Evolutionary conservation across 1,140 invertebrate species (phyloP).

Genomic region (Bombyx mori): DNA sequence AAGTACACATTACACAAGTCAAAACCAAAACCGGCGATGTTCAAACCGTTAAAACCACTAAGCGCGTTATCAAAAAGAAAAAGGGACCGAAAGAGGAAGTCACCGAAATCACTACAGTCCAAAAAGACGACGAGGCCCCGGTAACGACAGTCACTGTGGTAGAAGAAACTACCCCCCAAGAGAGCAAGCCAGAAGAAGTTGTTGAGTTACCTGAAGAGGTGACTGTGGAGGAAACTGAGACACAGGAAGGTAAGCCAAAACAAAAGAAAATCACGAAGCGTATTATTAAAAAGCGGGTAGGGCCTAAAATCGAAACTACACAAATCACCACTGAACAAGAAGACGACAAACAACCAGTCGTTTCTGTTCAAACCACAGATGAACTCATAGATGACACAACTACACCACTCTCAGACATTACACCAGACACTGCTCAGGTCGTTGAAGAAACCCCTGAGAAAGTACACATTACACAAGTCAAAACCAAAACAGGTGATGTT

Average conservation of each 20-base stretch:
- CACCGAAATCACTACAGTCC: too few relatives aligned
- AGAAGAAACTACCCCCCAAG: constrained; percentile 9
- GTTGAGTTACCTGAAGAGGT: constrained; percentile 51
- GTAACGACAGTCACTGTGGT: too few relatives aligned
- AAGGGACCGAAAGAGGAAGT: too few relatives aligned
- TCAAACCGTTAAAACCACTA: too few relatives aligned
- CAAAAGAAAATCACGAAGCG: constrained; percentile 48
- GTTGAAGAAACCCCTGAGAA: constrained; percentile 14
- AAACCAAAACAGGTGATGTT: too few relatives aligned
- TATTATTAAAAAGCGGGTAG: constrained; percentile 21
- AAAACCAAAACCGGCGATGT: too few relatives aligned
- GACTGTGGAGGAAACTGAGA: constrained; percentile 17
- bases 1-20: too few relatives aligned
- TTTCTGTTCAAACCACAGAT: constrained; percentile 25
- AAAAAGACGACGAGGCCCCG: too few relatives aligned
- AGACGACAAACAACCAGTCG: constrained; percentile 31
- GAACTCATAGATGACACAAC: constrained; percentile 18
- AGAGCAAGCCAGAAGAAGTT: constrained; percentile 12
- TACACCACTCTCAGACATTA: constrained; percentile 9
- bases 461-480: constrained; percentile 13
- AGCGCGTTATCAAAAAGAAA: too few relatives aligned
- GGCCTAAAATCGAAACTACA: constrained; percentile 19
- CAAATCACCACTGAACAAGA: constrained; percentile 35
- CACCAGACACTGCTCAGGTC: constrained; percentile 8
- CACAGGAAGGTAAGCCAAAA: constrained; percentile 38